phyloP scores from a whole-genome alignment of 2,113 vertebrate genomes.

The Chionodraco myersi region DNA sequence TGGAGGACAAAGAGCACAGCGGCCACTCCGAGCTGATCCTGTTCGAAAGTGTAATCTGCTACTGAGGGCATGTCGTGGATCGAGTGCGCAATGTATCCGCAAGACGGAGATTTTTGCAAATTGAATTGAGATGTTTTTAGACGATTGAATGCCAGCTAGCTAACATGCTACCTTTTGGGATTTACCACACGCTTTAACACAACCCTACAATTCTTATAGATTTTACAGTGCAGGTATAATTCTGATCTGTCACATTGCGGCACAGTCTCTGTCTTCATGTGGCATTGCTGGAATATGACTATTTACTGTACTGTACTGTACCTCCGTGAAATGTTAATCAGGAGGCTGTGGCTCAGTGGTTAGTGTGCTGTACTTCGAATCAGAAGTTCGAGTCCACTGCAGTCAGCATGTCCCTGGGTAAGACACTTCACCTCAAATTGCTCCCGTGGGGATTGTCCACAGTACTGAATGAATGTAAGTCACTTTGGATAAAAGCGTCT shows the following conservation, averaged over 20 bases:
- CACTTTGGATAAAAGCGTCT: too few relatives aligned
- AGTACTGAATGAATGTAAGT: too few relatives aligned
- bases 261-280: conserved; percentile 11
- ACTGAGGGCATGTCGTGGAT: conserved; percentile 19
- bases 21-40: conserved; percentile 33
- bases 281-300: neutral
- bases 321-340: too few relatives aligned
- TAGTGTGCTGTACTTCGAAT: too few relatives aligned
- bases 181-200: neutral
- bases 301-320: too few relatives aligned
- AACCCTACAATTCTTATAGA: conserved; percentile 12
- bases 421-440: too few relatives aligned
- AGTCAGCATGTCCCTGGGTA: too few relatives aligned
- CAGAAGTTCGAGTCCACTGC: too few relatives aligned
- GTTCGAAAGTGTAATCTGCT: conserved; percentile 50
- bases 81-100: conserved; percentile 12
- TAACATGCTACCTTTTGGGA: neutral
- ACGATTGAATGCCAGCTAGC: conserved; percentile 9
- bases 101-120: conserved; percentile 1
- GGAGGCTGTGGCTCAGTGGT: too few relatives aligned
- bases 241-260: conserved; percentile 11
- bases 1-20: conserved; percentile 49
- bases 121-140: conserved; percentile 7
- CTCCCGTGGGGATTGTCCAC: too few relatives aligned
- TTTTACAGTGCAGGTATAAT: neutral